These are phyloP conservation scores for Macrosteles quadrilineatus DNA, from an alignment of 1,140 invertebrate genomes.

Conservation along the genomic window DNA sequence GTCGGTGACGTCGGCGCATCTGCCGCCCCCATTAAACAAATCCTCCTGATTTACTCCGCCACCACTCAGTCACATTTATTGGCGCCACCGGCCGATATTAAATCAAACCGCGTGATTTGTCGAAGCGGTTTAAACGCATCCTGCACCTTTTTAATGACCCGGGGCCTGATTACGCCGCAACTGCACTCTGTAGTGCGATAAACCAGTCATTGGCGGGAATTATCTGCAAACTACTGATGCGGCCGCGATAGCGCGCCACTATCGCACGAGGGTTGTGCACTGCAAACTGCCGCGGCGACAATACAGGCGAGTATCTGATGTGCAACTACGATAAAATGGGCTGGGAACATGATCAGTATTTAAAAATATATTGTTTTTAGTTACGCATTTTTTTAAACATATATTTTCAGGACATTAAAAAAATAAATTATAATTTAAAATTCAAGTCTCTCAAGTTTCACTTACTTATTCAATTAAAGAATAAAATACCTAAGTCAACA, in stretches of 20 bases:
- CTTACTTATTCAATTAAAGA: too few relatives aligned
- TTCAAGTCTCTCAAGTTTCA: too few relatives aligned
- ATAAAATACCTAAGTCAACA: too few relatives aligned
- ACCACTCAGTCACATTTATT: conserved; percentile 3
- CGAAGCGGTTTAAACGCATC: conserved; percentile 14
- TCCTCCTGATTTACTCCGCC: background rate
- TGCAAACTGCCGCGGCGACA: too few relatives aligned
- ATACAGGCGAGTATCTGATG: too few relatives aligned
- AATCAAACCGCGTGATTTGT: conserved; percentile 24
- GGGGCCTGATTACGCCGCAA: background rate
- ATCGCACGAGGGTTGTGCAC: too few relatives aligned
- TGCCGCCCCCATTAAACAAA: background rate
- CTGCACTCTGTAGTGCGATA: conserved; percentile 9
- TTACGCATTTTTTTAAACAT: too few relatives aligned
- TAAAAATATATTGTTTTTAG: too few relatives aligned
- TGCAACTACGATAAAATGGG: too few relatives aligned
- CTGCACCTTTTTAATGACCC: conserved; percentile 19
- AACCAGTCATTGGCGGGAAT: conserved; percentile 7
- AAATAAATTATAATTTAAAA: too few relatives aligned
- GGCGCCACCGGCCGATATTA: conserved; percentile 17
- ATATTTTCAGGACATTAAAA: too few relatives aligned
- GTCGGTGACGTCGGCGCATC: background rate
- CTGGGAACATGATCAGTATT: too few relatives aligned
- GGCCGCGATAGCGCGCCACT: background rate
- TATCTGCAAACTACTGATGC: conserved; percentile 7